Conservation (phyloP, 2,113 vertebrate genomes). For the Gymnorhina tibicen region DNA sequence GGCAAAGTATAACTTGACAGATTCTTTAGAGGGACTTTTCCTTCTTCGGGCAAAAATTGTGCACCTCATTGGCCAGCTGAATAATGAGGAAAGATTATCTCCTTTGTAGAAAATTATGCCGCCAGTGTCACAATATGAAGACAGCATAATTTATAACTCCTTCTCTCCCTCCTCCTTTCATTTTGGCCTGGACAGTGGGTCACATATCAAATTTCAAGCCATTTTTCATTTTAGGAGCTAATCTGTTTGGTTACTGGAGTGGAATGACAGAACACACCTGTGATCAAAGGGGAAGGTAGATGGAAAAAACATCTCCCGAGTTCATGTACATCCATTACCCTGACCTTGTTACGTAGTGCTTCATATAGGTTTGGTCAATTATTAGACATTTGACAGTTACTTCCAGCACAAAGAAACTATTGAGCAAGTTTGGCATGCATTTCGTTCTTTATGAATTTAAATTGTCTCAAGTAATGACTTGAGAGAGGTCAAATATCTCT, state of each 20-base stretch:
- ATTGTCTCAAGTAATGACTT: not conserved
- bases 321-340: not conserved
- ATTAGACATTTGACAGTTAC: slow-evolving; percentile 23
- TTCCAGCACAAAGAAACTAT: slow-evolving; percentile 48
- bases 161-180: not conserved
- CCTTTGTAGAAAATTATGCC: not conserved
- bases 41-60: not conserved
- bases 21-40: not conserved
- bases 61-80: not conserved
- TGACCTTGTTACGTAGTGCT: not conserved
- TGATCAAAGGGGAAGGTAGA: slow-evolving; percentile 42
- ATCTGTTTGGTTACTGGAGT: slow-evolving; percentile 42
- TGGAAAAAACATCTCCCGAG: not conserved
- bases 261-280: slow-evolving; percentile 51
- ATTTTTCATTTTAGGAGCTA: slow-evolving; percentile 28
- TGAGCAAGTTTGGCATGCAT: not conserved
- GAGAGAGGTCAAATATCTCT: not conserved
- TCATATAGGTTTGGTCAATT: slow-evolving; percentile 28
- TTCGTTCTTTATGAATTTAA: slow-evolving; percentile 34
- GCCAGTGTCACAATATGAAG: not conserved
- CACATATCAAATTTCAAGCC: slow-evolving; percentile 49
- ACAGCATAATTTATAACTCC: slow-evolving; percentile 41
- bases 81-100: slow-evolving; percentile 13
- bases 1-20: not conserved
- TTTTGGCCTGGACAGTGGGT: not conserved